A percentile compares a stretch with the other conserved stretches of the same genome.
These are phyloP conservation scores for Balaeniceps rex DNA, from an alignment of 2,113 vertebrate species.

Conservation along the genomic window DNA sequence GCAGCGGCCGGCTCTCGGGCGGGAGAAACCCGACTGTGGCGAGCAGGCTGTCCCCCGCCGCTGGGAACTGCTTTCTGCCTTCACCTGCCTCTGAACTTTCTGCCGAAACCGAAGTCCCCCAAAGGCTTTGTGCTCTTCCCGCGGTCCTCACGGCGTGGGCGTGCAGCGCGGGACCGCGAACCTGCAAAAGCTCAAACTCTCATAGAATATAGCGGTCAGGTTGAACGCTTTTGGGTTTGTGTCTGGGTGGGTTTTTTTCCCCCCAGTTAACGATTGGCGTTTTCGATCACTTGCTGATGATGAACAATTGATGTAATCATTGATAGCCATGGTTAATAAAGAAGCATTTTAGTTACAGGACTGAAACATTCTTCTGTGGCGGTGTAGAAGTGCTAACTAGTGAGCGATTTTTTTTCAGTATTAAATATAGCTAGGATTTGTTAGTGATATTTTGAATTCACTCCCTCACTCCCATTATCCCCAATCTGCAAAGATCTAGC, in stretches of 20 bases:
- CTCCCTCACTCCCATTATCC: background rate
- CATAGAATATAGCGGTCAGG: background rate
- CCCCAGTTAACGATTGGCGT: rapidly evolving
- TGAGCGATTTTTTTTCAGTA: background rate
- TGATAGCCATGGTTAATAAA: background rate
- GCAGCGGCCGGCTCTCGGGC: too few species aligned
- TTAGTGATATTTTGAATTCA: background rate
- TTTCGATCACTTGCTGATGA: background rate
- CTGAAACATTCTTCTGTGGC: background rate
- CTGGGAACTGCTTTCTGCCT: background rate
- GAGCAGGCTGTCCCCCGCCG: rapidly evolving
- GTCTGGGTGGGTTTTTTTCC: background rate
- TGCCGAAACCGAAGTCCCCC: too few species aligned
- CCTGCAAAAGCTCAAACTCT: background rate
- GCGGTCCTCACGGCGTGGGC: background rate
- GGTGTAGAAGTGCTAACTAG: background rate
- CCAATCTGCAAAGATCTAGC: background rate
- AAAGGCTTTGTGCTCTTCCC: background rate
- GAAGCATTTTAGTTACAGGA: background rate
- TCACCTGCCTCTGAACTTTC: background rate
- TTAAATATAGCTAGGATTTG: background rate
- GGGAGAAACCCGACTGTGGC: rapidly evolving
- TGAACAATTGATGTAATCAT: background rate
- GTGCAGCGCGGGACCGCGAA: rapidly evolving
- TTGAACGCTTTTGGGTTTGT: background rate